A percentile compares a stretch with the other conserved stretches of the same genome.
Evolutionary conservation across 2,888 invertebrate genomes (phyloP).

Genomic region (Pinctada fucata): DNA sequence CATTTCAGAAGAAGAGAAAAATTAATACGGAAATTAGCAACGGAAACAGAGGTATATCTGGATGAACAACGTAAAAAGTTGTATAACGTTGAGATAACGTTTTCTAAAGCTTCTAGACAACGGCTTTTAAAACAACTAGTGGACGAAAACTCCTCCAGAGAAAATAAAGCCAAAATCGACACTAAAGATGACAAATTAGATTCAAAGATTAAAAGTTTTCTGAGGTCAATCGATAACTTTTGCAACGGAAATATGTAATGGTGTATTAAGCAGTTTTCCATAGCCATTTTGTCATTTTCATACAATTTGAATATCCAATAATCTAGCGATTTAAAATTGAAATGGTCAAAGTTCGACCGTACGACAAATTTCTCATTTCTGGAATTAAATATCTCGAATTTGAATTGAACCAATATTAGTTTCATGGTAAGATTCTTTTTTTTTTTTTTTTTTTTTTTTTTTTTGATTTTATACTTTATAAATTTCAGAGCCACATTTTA

Average conservation of each 20-base stretch:
- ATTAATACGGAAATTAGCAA: constrained; percentile 50
- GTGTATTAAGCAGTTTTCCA: no score
- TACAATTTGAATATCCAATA: no score
- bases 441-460: no score
- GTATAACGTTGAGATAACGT: constrained; percentile 47
- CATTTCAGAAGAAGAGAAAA: constrained; percentile 48
- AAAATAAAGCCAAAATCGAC: constrained; percentile 21
- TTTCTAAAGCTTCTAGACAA: constrained; percentile 49
- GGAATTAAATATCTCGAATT: no score
- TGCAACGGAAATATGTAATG: background rate
- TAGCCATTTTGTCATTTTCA: no score
- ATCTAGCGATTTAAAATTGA: no score
- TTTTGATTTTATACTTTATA: no score
- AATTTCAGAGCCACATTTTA: no score
- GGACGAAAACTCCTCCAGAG: constrained; percentile 42
- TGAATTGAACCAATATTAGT: no score
- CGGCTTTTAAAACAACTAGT: constrained; percentile 50
- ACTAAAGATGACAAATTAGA: constrained; percentile 34
- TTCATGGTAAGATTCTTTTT: no score
- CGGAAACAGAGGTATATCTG: constrained; percentile 45
- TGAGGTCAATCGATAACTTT: constrained; percentile 41
- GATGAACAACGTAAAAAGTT: constrained; percentile 49
- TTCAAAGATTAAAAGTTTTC: constrained; percentile 45
- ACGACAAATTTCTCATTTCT: no score
- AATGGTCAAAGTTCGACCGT: no score